A percentile compares a stretch with the other conserved stretches of the same genome.
These are phyloP conservation scores for Eubasilissa regina DNA, from an alignment of 1,140 invertebrate genomes.

Conservation along the genomic window DNA sequence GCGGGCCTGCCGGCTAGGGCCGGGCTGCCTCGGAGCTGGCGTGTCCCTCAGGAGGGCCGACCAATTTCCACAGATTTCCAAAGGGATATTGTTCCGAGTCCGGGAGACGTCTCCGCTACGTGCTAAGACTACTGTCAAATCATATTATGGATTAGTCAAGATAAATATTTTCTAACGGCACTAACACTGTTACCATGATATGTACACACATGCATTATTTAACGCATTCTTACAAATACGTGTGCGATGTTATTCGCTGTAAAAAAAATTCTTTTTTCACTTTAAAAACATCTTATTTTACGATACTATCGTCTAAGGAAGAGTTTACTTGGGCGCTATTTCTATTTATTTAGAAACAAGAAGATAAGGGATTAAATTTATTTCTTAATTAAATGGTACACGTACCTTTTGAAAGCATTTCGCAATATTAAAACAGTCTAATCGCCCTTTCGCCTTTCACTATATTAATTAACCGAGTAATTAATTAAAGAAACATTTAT, in stretches of 20 bases:
- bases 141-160: slow-evolving; percentile 31
- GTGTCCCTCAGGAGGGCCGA: slow-evolving; percentile 52
- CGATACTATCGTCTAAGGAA: too few relatives aligned
- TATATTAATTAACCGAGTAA: slow-evolving; percentile 58
- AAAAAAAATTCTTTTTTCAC: too few relatives aligned
- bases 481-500: slow-evolving; percentile 60
- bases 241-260: too few relatives aligned
- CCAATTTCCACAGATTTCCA: slow-evolving; percentile 60
- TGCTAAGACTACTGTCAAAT: slow-evolving; percentile 39
- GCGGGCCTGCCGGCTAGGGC: not conserved
- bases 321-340: slow-evolving; percentile 17
- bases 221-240: too few relatives aligned
- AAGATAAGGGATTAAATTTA: slow-evolving; percentile 44
- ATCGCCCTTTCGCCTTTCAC: slow-evolving; percentile 43
- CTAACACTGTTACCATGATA: not conserved
- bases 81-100: slow-evolving; percentile 57
- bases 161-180: slow-evolving; percentile 33
- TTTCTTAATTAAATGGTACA: slow-evolving; percentile 62
- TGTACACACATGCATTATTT: too few relatives aligned
- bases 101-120: slow-evolving; percentile 23
- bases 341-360: slow-evolving; percentile 39
- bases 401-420: slow-evolving; percentile 47
- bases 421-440: slow-evolving; percentile 43
- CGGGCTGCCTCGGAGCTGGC: not conserved
- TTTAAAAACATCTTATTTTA: too few relatives aligned